These are phyloP conservation scores for Eledona agricola DNA, from an alignment of 2,888 invertebrate species.

Conservation along the genomic window DNA sequence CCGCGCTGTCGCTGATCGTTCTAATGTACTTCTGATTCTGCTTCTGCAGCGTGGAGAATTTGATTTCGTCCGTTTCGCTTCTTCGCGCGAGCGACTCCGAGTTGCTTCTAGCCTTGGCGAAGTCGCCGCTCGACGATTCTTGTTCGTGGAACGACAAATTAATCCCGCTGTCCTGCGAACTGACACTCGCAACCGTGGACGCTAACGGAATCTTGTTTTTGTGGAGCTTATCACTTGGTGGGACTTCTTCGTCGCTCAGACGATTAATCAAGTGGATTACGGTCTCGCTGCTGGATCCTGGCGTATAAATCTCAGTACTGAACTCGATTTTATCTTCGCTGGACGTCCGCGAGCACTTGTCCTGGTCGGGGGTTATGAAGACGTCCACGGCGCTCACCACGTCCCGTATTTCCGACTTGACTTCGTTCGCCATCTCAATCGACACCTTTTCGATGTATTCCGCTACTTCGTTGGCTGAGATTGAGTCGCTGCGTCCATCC, in stretches of 20 bases:
- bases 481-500: slow-evolving; percentile 73
- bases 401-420: slow-evolving; percentile 79
- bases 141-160: slow-evolving; percentile 77
- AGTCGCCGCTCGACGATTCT: slow-evolving; percentile 59
- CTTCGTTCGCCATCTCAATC: slow-evolving; percentile 80
- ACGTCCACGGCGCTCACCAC: slow-evolving; percentile 78
- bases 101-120: slow-evolving; percentile 55
- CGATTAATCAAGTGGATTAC: slow-evolving; percentile 62
- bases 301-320: slow-evolving; percentile 49
- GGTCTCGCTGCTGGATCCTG: slow-evolving; percentile 58
- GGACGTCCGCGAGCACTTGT: slow-evolving; percentile 56
- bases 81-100: slow-evolving; percentile 56
- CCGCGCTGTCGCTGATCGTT: slow-evolving; percentile 49
- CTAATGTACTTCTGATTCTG: slow-evolving; percentile 51
- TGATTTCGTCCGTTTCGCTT: slow-evolving; percentile 52
- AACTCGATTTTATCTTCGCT: slow-evolving; percentile 49
- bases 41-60: slow-evolving; percentile 55
- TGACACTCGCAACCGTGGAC: slow-evolving; percentile 74
- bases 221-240: slow-evolving; percentile 53
- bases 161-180: slow-evolving; percentile 82
- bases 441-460: slow-evolving; percentile 82
- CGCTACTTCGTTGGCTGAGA: slow-evolving; percentile 78
- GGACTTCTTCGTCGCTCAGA: slow-evolving; percentile 68
- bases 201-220: slow-evolving; percentile 69
- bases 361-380: slow-evolving; percentile 60